Base-by-base conservation (phyloP, 2,888 invertebrate genomes). In the Druceiella hillmani region DNA sequence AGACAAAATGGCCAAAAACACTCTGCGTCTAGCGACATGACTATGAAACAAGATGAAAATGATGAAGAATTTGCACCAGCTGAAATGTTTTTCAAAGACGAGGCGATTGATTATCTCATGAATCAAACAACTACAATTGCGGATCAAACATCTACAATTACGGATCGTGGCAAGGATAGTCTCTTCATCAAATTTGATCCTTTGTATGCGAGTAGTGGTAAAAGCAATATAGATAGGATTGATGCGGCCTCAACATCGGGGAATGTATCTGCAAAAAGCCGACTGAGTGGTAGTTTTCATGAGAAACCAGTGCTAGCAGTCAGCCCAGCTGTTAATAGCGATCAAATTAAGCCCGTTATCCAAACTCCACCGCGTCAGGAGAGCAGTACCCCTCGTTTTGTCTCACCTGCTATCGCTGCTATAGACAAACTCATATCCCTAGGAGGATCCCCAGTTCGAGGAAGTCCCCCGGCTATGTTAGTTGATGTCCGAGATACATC, bases 381-480 rank as follows among this genome's bases (percentile, higher is more conserved):
- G 47, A 58, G 68, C 46, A 64, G 59, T 43, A 68, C 69, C 43
- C 52, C 65, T 45, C 64, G 61, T 50, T 66, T 66, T 50, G 64
- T 67, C 36, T 69, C 72, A 33, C 71, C 72, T 46, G 72, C 72
- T 53, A 68, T 72, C 52, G 69, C 71, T 49, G 68, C 68, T 55
- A 72, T 72, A 56, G 72, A 72, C 45, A 62, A 67, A 55, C 61
- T 72, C 27, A 55, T 72, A 37, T 68, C 68, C 32, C 53, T 70
- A 37, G 70, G 69, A 46, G 59, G 58, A 13, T 40, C 33, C 22
- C n/a, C n/a, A n/a, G n/a, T n/a, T n/a, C n/a, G n/a, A n/a, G n/a
- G n/a, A n/a, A n/a, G n/a, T n/a, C n/a, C n/a, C n/a, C n/a, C n/a
- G n/a, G n/a, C n/a, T n/a, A n/a, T n/a, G n/a, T n/a, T n/a, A n/a